phyloP scores from a whole-genome alignment of 2,797 vertebrate species.

The Moxostoma hubbsi region DNA sequence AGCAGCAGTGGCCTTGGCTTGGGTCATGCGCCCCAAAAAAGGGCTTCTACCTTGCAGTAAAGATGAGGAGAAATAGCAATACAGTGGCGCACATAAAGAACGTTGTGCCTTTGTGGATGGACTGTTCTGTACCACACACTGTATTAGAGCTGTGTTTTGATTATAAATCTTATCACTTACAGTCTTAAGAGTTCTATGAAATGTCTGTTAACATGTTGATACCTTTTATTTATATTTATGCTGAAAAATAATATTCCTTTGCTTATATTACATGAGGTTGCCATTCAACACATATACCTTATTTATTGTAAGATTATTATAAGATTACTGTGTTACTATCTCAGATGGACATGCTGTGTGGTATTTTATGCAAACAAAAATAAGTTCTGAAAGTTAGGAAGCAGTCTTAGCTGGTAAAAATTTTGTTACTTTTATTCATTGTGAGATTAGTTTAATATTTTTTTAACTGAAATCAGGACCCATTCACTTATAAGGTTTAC shows the following conservation, averaged over 20 bases:
- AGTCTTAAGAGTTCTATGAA: too few species aligned
- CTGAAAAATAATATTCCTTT: neutral
- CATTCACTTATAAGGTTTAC: neutral
- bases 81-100: slow-evolving; percentile 26
- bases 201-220: neutral
- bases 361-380: neutral
- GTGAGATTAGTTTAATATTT: neutral
- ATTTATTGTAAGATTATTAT: neutral
- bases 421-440: neutral
- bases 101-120: slow-evolving; percentile 41
- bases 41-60: slow-evolving; percentile 66
- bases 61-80: slow-evolving; percentile 49
- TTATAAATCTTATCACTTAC: neutral
- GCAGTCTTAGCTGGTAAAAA: neutral
- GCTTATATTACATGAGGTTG: slow-evolving; percentile 6
- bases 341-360: neutral
- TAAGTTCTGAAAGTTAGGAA: neutral
- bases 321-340: too few species aligned
- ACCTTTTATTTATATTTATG: neutral
- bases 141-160: neutral
- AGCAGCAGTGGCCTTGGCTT: slow-evolving; percentile 74
- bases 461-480: neutral
- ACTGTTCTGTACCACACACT: neutral
- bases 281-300: slow-evolving; percentile 38
- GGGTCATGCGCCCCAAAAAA: slow-evolving; percentile 74